Evolutionary conservation across 1,140 invertebrate genomes (phyloP).

Genomic region (Nylanderia fulva): DNA sequence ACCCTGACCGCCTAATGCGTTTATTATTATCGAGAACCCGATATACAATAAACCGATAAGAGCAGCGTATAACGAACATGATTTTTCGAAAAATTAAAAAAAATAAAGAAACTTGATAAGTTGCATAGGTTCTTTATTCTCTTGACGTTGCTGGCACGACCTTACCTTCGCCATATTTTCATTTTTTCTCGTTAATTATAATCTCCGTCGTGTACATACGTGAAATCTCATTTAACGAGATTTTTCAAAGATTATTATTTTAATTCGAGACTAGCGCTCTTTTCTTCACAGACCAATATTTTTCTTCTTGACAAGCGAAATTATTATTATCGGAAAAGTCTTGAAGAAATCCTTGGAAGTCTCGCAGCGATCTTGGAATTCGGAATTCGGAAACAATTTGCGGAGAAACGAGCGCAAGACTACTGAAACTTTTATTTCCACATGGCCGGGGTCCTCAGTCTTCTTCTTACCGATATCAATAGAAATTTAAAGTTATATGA

Average conservation of each 20-base stretch:
- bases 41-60: not conserved
- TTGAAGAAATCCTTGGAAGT: conserved; percentile 11
- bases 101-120: not conserved
- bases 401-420: conserved; percentile 15
- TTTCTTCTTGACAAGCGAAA: not conserved
- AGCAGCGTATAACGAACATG: not conserved
- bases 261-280: not conserved
- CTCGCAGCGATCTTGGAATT: not conserved
- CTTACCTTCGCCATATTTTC: not conserved
- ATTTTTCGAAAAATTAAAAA: not conserved
- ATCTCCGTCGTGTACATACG: not conserved
- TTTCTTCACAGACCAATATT: not conserved
- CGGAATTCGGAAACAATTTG: conserved; percentile 51
- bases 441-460: not conserved
- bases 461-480: conserved; percentile 1
- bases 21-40: conserved; percentile 8
- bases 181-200: not conserved
- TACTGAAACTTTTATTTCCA: conserved; percentile 24
- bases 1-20: conserved; percentile 4
- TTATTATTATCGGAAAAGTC: conserved; percentile 43
- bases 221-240: not conserved
- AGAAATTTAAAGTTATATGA: conserved; percentile 37
- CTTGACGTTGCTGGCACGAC: not conserved
- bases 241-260: not conserved
- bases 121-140: not conserved